Evolutionary conservation across 2,113 vertebrate species (phyloP).

Genomic region (Tragelaphus scriptus): DNA sequence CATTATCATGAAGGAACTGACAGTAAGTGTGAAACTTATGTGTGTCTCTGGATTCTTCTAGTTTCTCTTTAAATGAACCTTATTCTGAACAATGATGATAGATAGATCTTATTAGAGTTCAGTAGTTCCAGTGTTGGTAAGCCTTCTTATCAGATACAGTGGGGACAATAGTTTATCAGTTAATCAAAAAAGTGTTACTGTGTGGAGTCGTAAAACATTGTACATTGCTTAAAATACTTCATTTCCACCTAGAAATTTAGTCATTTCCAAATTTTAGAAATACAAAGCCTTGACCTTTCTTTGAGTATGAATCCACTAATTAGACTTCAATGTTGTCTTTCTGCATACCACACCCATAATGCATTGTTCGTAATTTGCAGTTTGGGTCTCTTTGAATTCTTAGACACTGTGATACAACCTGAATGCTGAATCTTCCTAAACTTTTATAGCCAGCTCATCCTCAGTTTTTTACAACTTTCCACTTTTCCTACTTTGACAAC

Average conservation of each 20-base stretch:
- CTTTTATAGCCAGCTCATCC: not conserved
- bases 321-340: not conserved
- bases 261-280: constrained; percentile 16
- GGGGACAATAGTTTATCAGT: not conserved
- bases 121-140: not conserved
- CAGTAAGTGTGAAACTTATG: constrained; percentile 85
- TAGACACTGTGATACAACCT: not conserved
- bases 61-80: not conserved
- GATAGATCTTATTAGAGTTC: not conserved
- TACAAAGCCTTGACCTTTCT: not conserved
- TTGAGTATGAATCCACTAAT: not conserved
- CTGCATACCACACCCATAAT: not conserved
- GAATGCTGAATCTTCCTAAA: not conserved
- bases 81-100: not conserved
- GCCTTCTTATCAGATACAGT: not conserved
- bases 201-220: not conserved
- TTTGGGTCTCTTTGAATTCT: constrained; percentile 16
- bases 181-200: not conserved
- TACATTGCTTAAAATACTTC: not conserved
- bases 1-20: constrained; percentile 99
- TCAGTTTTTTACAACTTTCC: not conserved
- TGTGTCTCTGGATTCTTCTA: not conserved
- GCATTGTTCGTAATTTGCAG: not conserved
- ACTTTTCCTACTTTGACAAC: constrained; percentile 23
- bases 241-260: not conserved